phyloP scores from a whole-genome alignment of 2,888 invertebrate genomes.

The Galerucella calmariensis region DNA sequence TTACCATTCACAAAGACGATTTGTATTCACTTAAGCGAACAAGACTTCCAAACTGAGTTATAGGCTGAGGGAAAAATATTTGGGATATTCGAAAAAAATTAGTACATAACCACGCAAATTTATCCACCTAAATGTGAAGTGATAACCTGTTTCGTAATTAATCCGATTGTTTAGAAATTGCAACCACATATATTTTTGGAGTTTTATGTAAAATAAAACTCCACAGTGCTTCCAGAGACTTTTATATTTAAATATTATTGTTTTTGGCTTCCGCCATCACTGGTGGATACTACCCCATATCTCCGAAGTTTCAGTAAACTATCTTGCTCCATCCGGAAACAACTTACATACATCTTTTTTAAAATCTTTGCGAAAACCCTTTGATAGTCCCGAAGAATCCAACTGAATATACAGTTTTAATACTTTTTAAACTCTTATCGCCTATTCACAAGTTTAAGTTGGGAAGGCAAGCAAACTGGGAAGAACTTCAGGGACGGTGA shows the following conservation, averaged over 20 bases:
- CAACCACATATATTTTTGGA: no score
- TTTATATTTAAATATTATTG: not conserved
- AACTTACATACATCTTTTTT: slow-evolving; percentile 37
- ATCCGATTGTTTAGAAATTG: not conserved
- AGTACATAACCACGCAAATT: not conserved
- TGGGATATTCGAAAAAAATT: not conserved
- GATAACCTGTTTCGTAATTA: not conserved
- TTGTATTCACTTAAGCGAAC: slow-evolving; percentile 58
- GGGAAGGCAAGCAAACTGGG: slow-evolving; percentile 18
- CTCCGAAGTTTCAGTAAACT: slow-evolving; percentile 36
- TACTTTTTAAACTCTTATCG: slow-evolving; percentile 44
- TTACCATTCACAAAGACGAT: slow-evolving; percentile 60
- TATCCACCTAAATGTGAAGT: not conserved
- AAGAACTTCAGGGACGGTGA: slow-evolving; percentile 23
- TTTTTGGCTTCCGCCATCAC: slow-evolving; percentile 15
- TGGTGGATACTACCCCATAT: slow-evolving; percentile 8
- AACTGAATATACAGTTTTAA: slow-evolving; percentile 45
- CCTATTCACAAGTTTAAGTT: slow-evolving; percentile 42
- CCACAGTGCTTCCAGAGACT: not conserved
- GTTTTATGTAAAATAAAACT: no score
- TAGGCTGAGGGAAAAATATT: slow-evolving; percentile 3
- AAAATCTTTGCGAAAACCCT: slow-evolving; percentile 40
- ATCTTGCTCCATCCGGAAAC: slow-evolving; percentile 33
- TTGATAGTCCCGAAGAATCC: slow-evolving; percentile 42
- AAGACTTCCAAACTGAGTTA: slow-evolving; percentile 52